These are phyloP conservation scores for Synchiropus splendidus DNA, from an alignment of 2,113 vertebrate species.

Conservation along the genomic window DNA sequence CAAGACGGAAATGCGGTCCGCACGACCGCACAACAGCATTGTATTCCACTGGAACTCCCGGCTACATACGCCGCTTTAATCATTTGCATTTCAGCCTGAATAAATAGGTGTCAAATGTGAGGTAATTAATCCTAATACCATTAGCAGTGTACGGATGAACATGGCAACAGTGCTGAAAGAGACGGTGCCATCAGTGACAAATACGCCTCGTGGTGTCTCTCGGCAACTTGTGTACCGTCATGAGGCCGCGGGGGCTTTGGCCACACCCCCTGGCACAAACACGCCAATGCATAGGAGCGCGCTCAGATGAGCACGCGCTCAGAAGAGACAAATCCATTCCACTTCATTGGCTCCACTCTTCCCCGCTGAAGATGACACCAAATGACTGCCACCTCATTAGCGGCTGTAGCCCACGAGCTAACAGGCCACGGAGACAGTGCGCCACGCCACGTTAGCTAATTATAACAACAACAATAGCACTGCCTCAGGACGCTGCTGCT, in stretches of 20 bases:
- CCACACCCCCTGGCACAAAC: slow-evolving; percentile 1
- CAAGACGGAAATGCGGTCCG: too few species aligned
- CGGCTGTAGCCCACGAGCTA: slow-evolving; percentile 55
- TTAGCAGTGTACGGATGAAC: slow-evolving; percentile 6
- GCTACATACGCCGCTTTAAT: too few species aligned
- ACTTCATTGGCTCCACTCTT: slow-evolving; percentile 44
- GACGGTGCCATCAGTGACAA: slow-evolving; percentile 18
- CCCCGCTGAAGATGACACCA: slow-evolving; percentile 52
- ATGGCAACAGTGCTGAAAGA: slow-evolving; percentile 1
- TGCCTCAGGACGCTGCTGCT: slow-evolving; percentile 60
- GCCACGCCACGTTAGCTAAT: slow-evolving; percentile 57
- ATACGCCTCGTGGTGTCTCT: slow-evolving; percentile 1
- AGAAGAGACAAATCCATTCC: slow-evolving; percentile 39
- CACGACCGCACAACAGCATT: too few species aligned
- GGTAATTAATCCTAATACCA: slow-evolving; percentile 6
- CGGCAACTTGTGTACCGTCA: slow-evolving; percentile 34
- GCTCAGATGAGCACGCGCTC: background rate
- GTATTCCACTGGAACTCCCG: too few species aligned
- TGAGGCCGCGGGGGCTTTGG: slow-evolving; percentile 17
- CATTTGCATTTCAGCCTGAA: too few species aligned
- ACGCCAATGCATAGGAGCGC: background rate
- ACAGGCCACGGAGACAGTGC: slow-evolving; percentile 56
- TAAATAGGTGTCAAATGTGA: slow-evolving; percentile 10
- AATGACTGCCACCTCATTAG: slow-evolving; percentile 65
- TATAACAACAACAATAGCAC: slow-evolving; percentile 67